These are phyloP conservation scores for Byasa hedistus DNA, from an alignment of 2,888 invertebrate species.

Conservation along the genomic window DNA sequence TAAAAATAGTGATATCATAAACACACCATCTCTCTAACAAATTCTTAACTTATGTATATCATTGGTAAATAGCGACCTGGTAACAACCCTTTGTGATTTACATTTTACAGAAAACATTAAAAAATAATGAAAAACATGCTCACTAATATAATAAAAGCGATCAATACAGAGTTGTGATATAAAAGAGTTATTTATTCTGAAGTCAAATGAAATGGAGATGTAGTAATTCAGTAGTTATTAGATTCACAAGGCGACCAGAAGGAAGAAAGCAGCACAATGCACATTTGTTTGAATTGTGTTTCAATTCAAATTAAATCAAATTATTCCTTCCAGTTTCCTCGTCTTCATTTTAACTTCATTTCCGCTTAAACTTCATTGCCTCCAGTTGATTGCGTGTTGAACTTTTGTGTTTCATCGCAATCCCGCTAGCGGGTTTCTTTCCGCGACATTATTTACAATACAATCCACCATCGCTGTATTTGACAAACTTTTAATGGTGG, in stretches of 20 bases:
- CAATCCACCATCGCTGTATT: slow-evolving; percentile 16
- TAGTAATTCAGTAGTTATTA: neutral
- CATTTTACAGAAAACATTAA: too few relatives aligned
- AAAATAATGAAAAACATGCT: too few relatives aligned
- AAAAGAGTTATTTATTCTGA: too few relatives aligned
- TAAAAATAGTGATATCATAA: too few relatives aligned
- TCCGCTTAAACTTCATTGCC: slow-evolving; percentile 29
- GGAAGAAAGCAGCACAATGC: neutral
- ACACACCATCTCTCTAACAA: too few relatives aligned
- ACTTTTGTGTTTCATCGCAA: slow-evolving; percentile 29
- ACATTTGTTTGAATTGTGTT: neutral
- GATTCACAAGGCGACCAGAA: neutral
- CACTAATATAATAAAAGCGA: too few relatives aligned
- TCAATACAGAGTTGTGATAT: too few relatives aligned
- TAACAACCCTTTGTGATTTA: too few relatives aligned
- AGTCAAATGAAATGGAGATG: neutral
- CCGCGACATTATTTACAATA: slow-evolving; percentile 21
- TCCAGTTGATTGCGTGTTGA: slow-evolving; percentile 29
- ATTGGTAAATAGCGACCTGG: too few relatives aligned
- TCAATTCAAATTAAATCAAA: slow-evolving; percentile 22
- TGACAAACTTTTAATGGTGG: slow-evolving; percentile 1
- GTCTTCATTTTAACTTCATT: slow-evolving; percentile 27
- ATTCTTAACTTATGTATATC: too few relatives aligned
- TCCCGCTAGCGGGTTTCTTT: slow-evolving; percentile 5
- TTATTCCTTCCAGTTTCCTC: slow-evolving; percentile 22